Percentiles rank a stretch among this genome's conserved stretches.
Evolutionary conservation across 64 coral and sea anemone species (phyloP).

Genomic region (Porites lutea): DNA sequence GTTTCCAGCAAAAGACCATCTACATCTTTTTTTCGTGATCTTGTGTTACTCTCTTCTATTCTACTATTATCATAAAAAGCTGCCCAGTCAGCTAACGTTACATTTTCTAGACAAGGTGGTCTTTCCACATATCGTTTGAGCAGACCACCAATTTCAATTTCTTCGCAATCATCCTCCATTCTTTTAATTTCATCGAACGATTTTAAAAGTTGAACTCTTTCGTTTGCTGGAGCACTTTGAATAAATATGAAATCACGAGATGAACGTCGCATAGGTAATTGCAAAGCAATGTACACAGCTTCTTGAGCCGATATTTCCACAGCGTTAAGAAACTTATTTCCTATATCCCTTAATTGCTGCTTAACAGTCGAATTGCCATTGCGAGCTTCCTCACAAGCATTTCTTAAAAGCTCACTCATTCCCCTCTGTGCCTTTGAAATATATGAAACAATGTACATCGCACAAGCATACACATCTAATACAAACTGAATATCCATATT

Average conservation of each 20-base stretch:
- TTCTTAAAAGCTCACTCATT: constrained; percentile 24
- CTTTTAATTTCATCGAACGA: background rate
- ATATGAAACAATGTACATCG: constrained; percentile 32
- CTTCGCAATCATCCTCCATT: constrained; percentile 11
- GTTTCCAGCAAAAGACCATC: constrained; percentile 8
- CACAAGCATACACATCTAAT: constrained; percentile 12
- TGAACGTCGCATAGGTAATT: background rate
- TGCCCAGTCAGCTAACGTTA: constrained; percentile 43
- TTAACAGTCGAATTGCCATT: constrained; percentile 32
- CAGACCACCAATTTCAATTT: constrained; percentile 11
- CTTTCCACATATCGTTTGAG: constrained; percentile 23
- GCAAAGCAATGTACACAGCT: constrained; percentile 51
- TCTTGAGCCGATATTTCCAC: constrained; percentile 55
- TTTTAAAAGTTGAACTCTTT: constrained; percentile 34
- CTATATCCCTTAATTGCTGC: constrained; percentile 30
- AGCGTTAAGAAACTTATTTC: constrained; percentile 14
- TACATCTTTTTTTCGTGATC: background rate
- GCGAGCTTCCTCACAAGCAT: constrained; percentile 34
- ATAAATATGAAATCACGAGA: constrained; percentile 20
- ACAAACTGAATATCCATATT: constrained; percentile 43
- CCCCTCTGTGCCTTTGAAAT: constrained; percentile 29
- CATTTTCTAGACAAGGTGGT: background rate
- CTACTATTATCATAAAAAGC: constrained; percentile 25
- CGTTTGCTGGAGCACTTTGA: background rate
- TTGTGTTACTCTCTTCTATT: background rate